Evolutionary conservation across 2,888 invertebrate species (phyloP).

Genomic region (Pachycephus smyrnensis): DNA sequence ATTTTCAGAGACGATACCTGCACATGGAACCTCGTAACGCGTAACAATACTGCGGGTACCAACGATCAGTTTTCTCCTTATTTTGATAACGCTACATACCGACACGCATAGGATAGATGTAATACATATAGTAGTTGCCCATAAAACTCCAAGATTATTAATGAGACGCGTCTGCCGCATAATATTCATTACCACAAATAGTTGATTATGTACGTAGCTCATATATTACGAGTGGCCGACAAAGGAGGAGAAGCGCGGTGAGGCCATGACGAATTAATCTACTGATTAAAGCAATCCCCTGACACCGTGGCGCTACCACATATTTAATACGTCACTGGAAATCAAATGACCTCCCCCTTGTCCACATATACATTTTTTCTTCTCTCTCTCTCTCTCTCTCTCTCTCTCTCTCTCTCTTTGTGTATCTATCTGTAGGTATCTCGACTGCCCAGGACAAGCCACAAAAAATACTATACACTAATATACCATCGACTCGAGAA

Average conservation of each 20-base stretch:
- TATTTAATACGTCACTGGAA: slow-evolving; percentile 62
- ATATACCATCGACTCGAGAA: too few relatives aligned
- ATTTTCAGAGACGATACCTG: neutral
- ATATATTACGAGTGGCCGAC: slow-evolving; percentile 62
- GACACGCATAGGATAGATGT: neutral
- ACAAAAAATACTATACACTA: neutral
- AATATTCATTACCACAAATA: slow-evolving; percentile 66
- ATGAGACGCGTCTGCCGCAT: slow-evolving; percentile 60
- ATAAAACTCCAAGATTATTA: slow-evolving; percentile 53
- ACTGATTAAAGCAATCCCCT: slow-evolving; percentile 66
- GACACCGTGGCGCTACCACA: slow-evolving; percentile 63
- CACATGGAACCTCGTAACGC: neutral
- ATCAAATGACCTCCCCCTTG: slow-evolving; percentile 48
- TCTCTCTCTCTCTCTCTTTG: neutral
- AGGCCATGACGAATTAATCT: slow-evolving; percentile 66
- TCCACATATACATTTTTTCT: neutral
- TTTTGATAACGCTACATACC: neutral
- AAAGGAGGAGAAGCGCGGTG: slow-evolving; percentile 61
- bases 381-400: neutral
- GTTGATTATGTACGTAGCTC: slow-evolving; percentile 64
- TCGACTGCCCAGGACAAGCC: neutral
- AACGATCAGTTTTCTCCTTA: neutral
- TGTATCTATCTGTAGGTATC: neutral
- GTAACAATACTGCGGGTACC: neutral
- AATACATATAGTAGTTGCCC: neutral